Evolutionary conservation across 1,140 invertebrate genomes (phyloP), one percentile per base, ranked within the genome.

Genomic region (Berghia stephanieae): DNA sequence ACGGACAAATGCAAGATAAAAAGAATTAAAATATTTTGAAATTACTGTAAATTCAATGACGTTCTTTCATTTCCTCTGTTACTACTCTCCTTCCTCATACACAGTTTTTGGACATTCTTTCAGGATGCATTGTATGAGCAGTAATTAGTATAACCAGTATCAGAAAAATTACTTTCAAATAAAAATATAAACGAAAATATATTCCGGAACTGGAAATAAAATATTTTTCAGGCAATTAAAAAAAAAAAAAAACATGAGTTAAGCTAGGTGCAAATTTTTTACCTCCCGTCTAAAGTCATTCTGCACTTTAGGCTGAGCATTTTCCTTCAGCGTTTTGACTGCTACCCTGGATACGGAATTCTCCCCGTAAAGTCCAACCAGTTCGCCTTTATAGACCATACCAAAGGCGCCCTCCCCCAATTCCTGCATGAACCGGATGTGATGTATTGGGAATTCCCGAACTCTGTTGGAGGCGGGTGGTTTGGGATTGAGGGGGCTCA

Each of bases 361-460:
- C 75, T 86, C 88, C 24, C 85, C 83, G 79, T 85, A 86, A 27
- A 87, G 76, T 44, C 90, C 89, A 88, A 94, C 92, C n/a, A 98
- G 89, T 89, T 98, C 95, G 1, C 96, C 97, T 91, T 97, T 96
- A 80, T 89, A 89, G 16, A 89, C 88, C 86, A 91, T 92, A 91
- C 97, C 97, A 91, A 98, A 99, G 66, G 96, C 96, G 36, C 97
- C 97, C 91, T 99, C 96, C 44, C 97, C 97, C 2, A 99, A 90
- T 88, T 98, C 97, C 88, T 98, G 95, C 44, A 97, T 67, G 85
- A 98, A 98, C 77, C 94, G 92, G 0, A 98, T 94, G 85, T 95
- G 94, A 63, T 92, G 90, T 93, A 96, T 83, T 92, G 94, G 90
- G 82, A 91, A 92, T 84, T 91, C 83, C 43, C 89, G 82, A 6